Evolutionary conservation across 2,113 vertebrate genomes (phyloP).

Genomic region (Mormoops blainvillei): DNA sequence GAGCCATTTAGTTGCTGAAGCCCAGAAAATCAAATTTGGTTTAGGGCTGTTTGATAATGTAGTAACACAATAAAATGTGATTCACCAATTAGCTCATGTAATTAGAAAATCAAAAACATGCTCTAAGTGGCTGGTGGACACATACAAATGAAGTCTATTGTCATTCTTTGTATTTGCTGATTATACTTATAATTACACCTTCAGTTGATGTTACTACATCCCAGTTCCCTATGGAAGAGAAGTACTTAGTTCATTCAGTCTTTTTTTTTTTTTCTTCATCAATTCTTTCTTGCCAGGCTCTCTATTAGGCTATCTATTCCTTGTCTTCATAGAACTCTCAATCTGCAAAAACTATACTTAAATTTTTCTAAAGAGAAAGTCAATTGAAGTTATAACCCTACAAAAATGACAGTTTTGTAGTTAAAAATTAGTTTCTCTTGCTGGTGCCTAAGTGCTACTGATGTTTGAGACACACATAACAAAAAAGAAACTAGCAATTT

Average conservation of each 20-base stretch:
- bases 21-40: constrained; percentile 58
- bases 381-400: not conserved
- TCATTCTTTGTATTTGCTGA: not conserved
- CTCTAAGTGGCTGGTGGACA: not conserved
- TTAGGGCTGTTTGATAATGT: constrained; percentile 32
- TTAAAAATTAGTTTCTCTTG: not conserved
- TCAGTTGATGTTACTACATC: not conserved
- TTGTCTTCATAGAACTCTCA: not conserved
- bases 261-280: not conserved
- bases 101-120: constrained; percentile 49
- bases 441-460: not conserved
- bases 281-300: not conserved
- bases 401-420: not conserved
- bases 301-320: not conserved
- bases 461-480: not conserved
- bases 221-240: not conserved
- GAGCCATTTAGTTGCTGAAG: constrained; percentile 55
- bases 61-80: constrained; percentile 50
- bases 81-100: constrained; percentile 55
- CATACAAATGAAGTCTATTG: not conserved
- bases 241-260: not conserved
- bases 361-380: not conserved
- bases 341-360: not conserved
- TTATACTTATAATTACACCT: not conserved
- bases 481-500: not conserved